These are phyloP conservation scores for Cetoscarus ocellatus DNA, from an alignment of 2,797 vertebrate genomes.

Conservation along the genomic window DNA sequence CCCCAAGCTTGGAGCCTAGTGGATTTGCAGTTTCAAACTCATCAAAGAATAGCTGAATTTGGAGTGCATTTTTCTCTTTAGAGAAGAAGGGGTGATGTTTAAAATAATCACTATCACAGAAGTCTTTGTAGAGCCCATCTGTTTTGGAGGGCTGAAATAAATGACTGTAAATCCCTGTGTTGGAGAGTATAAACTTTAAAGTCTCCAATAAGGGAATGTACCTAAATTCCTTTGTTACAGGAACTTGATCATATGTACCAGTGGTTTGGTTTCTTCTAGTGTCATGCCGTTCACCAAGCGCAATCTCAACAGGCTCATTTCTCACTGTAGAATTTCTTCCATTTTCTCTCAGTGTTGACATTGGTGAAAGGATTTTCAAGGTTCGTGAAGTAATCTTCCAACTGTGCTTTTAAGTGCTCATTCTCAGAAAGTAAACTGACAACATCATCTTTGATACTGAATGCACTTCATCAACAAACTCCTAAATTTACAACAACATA, in stretches of 20 bases:
- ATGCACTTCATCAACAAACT: too few species aligned
- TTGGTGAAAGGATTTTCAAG: conserved; percentile 26
- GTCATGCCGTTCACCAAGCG: conserved; percentile 2
- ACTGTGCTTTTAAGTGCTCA: conserved; percentile 12
- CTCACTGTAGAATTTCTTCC: conserved; percentile 17
- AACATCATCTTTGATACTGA: conserved; percentile 14
- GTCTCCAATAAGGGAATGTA: conserved; percentile 20
- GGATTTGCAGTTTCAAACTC: neutral
- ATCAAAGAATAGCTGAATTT: too few species aligned
- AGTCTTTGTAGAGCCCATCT: too few species aligned
- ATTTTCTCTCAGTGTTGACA: conserved; percentile 22
- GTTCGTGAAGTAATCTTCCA: conserved; percentile 2
- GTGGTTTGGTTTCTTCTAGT: conserved; percentile 22
- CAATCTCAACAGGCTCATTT: conserved; percentile 23
- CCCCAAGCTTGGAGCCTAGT: conserved; percentile 15
- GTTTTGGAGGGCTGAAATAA: too few species aligned
- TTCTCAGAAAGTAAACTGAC: neutral
- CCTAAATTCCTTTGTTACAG: conserved; percentile 22
- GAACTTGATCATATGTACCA: conserved; percentile 28
- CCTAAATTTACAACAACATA: conserved; percentile 20
- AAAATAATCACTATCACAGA: too few species aligned
- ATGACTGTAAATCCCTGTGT: neutral
- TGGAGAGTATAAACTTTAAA: conserved; percentile 10
- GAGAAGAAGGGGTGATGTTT: too few species aligned
- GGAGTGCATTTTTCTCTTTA: too few species aligned